Evolutionary conservation across 2,888 invertebrate genomes (phyloP), one percentile per base, ranked within the genome.

Genomic region (Listrodromus nycthemerus): DNA sequence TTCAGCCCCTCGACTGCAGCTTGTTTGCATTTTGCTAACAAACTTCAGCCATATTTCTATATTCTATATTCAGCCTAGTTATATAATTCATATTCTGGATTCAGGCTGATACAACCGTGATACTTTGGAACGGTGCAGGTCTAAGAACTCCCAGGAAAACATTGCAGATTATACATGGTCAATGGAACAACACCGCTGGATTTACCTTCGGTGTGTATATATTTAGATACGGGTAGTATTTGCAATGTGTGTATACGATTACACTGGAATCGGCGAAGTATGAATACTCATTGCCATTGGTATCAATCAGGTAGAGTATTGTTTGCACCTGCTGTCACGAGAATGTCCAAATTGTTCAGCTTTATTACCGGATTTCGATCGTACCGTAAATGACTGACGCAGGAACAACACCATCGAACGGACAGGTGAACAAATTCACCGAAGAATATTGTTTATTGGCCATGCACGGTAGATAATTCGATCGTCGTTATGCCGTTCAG

Each of bases 211-310:
- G 82, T 6, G 78, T 74, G 52, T 86, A 86, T 7, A 87, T 76
- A 50, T 84, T 83, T 10, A 84, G 58, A 45, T 65, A 83, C 19
- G 77, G 76, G 41, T 84, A 85, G 78, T 85, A 82, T 55, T 84
- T 84, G 41, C 63, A n/a, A n/a, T n/a, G n/a, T n/a, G n/a, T 61
- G 41, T 83, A 85, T 8, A 58, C 5, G 8, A 77, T 10, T 7
- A 30, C 50, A 6, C 61, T 74, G 73, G 69, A 37, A n/a, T 79
- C 58, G 61, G 61, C 45, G 16, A 74, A 13, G 75, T 88, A 88
- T 1, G 79, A 58, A 74, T 88, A 88, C 7, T 66, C 10, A 0
- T 61, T 67, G 13, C 65, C 66, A 27, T 84, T 80, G 6, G 41
- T 70, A 21, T 82, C n/a, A 13, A 86, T 86, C 2, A 24, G 0